phyloP scores from a whole-genome alignment of 2,888 invertebrate genomes.

The Trissolcus japonicus region DNA sequence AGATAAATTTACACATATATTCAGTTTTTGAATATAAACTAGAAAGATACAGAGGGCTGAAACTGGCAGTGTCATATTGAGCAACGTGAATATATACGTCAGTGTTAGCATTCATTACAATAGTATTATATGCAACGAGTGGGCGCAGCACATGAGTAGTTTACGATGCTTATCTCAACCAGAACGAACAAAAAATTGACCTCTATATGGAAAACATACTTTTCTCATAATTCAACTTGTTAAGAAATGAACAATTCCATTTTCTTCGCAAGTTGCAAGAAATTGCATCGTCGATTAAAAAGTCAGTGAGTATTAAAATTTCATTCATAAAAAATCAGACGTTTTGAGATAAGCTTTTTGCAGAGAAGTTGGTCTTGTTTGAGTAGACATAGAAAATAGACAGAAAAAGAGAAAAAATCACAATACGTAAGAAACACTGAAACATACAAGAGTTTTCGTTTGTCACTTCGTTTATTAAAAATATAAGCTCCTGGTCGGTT shows the following conservation, averaged over 20 bases:
- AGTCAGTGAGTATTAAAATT: no score
- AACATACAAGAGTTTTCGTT: conserved; percentile 40
- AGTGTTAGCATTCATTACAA: conserved; percentile 71
- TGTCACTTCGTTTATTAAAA: conserved; percentile 17
- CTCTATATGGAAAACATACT: no score
- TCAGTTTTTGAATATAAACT: conserved; percentile 39
- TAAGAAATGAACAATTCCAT: no score
- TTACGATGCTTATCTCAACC: conserved; percentile 47
- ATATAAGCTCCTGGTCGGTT: background rate
- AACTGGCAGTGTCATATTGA: conserved; percentile 77
- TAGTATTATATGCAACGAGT: conserved; percentile 41
- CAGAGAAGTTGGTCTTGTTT: conserved; percentile 1
- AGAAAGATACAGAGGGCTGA: conserved; percentile 70
- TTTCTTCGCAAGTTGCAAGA: background rate
- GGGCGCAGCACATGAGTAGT: no score
- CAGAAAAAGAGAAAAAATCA: conserved; percentile 11
- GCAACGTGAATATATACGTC: conserved; percentile 77
- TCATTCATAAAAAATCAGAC: no score
- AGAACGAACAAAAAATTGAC: conserved; percentile 15
- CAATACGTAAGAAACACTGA: conserved; percentile 25
- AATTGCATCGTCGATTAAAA: background rate
- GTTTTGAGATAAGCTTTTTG: no score
- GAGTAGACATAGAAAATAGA: conserved; percentile 6
- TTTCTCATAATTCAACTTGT: no score
- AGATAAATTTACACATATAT: no score